Evolutionary conservation across 2,113 vertebrate genomes (phyloP), one percentile per base, ranked within the genome.

Genomic region (Hemiscyllium ocellatum): DNA sequence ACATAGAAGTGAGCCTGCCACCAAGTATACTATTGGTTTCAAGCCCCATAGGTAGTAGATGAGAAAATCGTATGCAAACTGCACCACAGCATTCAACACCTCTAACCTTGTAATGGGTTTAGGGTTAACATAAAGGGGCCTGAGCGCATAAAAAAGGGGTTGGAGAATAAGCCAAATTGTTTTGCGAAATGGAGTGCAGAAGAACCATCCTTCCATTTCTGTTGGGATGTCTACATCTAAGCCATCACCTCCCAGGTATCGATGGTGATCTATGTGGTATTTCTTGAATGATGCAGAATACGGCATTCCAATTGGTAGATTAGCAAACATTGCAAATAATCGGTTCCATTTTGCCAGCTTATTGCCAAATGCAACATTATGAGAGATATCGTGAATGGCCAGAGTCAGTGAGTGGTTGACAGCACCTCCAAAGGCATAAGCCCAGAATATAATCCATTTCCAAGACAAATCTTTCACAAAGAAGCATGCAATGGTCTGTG

Each of bases 381-480:
- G 99, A 0, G 99, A 99, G 97, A 99, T 99, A 96, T 99, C 99
- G 0, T 99, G 99, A 97, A 99, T 99, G 78, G 99, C 99, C 0
- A 99, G 97, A 0, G 99, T 99, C 96, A 99, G 96, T 0, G 99
- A 99, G 96, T 99, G 99, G 97, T 99, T 99, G 96, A 99, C 97
- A 95, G 99, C 99, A 83, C 99, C 99, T 10, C 99, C 99, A 0
- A 99, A 98, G 78, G 96, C 97, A 0, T 99, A 99, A 69, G 99
- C 98, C 98, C 99, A 99, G 97, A 99, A 99, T 80, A 99, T 96
- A 95, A 99, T 96, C 99, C 99, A 99, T 97, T 99, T 99, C 99
- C 99, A 99, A 2, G 98, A 52, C 42, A 99, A 97, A 69, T 97
- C 96, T 4, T 95, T 98, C 96, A 98, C 98, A 96, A 99, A 96